These are phyloP conservation scores for Caenorhabditis sp. DNA, from an alignment of 2,888 invertebrate genomes.

Conservation along the genomic window DNA sequence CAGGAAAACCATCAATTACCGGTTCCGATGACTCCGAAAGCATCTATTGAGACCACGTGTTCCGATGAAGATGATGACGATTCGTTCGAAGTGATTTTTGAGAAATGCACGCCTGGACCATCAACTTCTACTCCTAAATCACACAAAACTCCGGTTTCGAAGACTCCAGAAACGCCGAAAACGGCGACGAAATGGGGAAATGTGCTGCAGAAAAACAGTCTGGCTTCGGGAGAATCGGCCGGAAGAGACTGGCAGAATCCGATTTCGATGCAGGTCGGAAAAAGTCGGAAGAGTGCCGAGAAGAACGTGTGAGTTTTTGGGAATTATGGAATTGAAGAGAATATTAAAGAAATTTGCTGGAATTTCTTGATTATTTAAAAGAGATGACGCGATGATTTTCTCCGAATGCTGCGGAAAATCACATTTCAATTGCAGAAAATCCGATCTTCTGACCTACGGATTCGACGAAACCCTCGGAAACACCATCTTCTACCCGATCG, in stretches of 20 bases:
- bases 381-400: too few relatives aligned
- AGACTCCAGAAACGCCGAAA: slow-evolving; percentile 33
- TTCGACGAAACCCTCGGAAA: slow-evolving; percentile 50
- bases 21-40: too few relatives aligned
- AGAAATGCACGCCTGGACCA: slow-evolving; percentile 15
- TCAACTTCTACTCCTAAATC: background rate
- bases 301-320: slow-evolving; percentile 16
- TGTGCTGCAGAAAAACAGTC: slow-evolving; percentile 17
- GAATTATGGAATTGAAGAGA: too few relatives aligned
- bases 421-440: slow-evolving; percentile 34
- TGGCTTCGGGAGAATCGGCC: slow-evolving; percentile 15
- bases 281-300: slow-evolving; percentile 3
- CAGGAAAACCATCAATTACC: slow-evolving; percentile 31
- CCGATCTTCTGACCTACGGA: slow-evolving; percentile 33
- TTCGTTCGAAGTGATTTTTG: slow-evolving; percentile 45
- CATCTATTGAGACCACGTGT: too few relatives aligned
- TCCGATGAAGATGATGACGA: slow-evolving; percentile 23
- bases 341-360: too few relatives aligned
- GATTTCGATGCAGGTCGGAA: slow-evolving; percentile 20
- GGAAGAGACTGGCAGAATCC: slow-evolving; percentile 52
- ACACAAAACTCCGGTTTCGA: background rate
- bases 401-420: too few relatives aligned
- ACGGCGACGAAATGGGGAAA: slow-evolving; percentile 38
- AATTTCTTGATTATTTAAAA: too few relatives aligned
- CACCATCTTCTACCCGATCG: slow-evolving; percentile 48